Percentiles rank a stretch among this genome's conserved stretches.
Conservation (phyloP, 2,888 invertebrate species). For the Epirrhoe alternata region DNA sequence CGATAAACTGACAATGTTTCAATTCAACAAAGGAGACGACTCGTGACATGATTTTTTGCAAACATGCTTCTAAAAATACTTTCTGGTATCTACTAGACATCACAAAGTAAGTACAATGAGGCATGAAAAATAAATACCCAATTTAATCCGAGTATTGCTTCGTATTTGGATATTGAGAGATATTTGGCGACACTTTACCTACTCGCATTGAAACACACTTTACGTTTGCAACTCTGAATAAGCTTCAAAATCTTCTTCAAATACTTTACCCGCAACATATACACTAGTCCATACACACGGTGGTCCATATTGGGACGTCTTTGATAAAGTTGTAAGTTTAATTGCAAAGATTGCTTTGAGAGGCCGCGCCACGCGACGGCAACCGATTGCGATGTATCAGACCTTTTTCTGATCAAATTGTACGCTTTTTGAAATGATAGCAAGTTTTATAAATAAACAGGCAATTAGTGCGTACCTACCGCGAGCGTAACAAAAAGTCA, state of each 20-base stretch:
- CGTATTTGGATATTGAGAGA: no score
- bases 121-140: no score
- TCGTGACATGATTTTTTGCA: no score
- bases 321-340: conserved; percentile 83
- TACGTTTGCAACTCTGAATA: no score
- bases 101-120: no score
- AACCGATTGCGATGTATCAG: background rate
- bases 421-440: conserved; percentile 24
- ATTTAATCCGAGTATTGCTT: no score
- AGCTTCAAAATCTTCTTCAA: background rate
- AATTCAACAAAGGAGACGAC: no score
- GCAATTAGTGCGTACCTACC: conserved; percentile 25
- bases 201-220: no score
- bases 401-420: conserved; percentile 1
- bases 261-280: conserved; percentile 35
- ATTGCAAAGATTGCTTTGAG: conserved; percentile 76
- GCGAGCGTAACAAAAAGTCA: conserved; percentile 1
- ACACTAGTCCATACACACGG: conserved; percentile 67
- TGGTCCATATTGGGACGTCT: conserved; percentile 75
- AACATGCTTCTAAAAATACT: no score
- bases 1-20: no score
- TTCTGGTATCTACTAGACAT: no score
- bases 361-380: conserved; percentile 69
- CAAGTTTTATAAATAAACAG: conserved; percentile 19
- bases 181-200: no score